phyloP scores from a whole-genome alignment of 2,113 vertebrate species.

The Hemiscyllium ocellatum region DNA sequence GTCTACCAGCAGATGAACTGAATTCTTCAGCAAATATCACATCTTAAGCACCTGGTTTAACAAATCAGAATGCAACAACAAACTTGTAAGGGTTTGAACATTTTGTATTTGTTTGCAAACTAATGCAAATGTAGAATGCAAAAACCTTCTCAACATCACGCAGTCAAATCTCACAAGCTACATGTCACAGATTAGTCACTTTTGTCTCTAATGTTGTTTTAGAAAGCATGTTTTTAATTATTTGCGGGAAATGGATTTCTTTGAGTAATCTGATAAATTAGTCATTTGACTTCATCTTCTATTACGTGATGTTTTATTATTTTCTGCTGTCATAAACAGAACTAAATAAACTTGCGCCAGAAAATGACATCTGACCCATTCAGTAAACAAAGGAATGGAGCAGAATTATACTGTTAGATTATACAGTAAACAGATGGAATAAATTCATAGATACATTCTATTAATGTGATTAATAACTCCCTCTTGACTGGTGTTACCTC shows the following conservation, averaged over 20 bases:
- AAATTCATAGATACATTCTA: neutral
- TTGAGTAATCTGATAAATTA: conserved; percentile 31
- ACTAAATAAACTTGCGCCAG: conserved; percentile 1
- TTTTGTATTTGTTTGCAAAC: neutral
- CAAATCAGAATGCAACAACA: neutral
- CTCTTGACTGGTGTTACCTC: neutral
- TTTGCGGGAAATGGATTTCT: neutral
- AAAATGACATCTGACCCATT: neutral
- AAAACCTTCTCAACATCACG: neutral
- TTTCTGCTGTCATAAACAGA: neutral
- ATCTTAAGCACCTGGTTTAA: neutral
- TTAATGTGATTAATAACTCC: neutral
- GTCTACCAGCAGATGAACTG: neutral
- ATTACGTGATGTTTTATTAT: neutral
- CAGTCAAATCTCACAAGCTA: neutral
- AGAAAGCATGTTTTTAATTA: conserved; percentile 9
- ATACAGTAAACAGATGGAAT: neutral
- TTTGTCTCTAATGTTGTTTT: neutral
- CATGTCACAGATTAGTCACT: neutral
- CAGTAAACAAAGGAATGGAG: neutral
- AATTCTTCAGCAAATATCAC: neutral
- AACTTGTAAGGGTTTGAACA: too few species aligned
- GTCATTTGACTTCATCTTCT: neutral
- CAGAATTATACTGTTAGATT: neutral
- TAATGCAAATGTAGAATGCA: neutral